phyloP scores from a whole-genome alignment of 2,888 invertebrate genomes.

The Thera obeliscata region DNA sequence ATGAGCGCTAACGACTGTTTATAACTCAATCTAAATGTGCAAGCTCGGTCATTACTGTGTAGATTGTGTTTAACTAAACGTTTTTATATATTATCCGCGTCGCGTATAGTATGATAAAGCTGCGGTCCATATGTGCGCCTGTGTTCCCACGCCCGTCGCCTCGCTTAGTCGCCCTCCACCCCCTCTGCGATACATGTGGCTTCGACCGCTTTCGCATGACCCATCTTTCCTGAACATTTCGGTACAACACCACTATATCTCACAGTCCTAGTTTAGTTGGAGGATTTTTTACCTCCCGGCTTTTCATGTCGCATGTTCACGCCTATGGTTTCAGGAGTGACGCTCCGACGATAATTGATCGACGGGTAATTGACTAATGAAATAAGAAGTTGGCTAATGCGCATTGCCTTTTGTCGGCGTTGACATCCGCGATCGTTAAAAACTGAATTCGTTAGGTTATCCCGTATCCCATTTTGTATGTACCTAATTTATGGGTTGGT shows the following conservation, averaged over 20 bases:
- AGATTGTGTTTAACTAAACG: slow-evolving; percentile 71
- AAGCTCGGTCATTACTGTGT: slow-evolving; percentile 61
- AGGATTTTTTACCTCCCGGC: slow-evolving; percentile 72
- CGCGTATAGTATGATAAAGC: slow-evolving; percentile 74
- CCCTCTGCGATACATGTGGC: slow-evolving; percentile 65
- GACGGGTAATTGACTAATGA: slow-evolving; percentile 76
- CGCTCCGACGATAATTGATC: slow-evolving; percentile 72
- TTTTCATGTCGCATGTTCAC: slow-evolving; percentile 67
- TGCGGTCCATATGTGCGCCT: slow-evolving; percentile 78
- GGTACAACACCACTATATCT: slow-evolving; percentile 38
- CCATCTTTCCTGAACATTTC: slow-evolving; percentile 49
- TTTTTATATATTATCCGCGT: slow-evolving; percentile 73
- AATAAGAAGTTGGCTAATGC: slow-evolving; percentile 56
- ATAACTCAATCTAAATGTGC: slow-evolving; percentile 65
- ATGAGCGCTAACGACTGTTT: slow-evolving; percentile 46
- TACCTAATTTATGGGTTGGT: slow-evolving; percentile 1
- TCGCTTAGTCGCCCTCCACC: slow-evolving; percentile 54
- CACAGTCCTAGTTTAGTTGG: slow-evolving; percentile 58
- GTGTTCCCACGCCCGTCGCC: slow-evolving; percentile 67
- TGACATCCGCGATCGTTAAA: slow-evolving; percentile 37
- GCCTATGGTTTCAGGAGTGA: slow-evolving; percentile 77
- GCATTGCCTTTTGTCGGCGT: slow-evolving; percentile 42
- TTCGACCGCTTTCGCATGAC: slow-evolving; percentile 60
- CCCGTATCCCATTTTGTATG: background rate
- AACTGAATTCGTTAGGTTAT: slow-evolving; percentile 23